Evolutionary conservation across 1,140 invertebrate genomes (phyloP).

Genomic region (Macrobrachium rosenbergii): DNA sequence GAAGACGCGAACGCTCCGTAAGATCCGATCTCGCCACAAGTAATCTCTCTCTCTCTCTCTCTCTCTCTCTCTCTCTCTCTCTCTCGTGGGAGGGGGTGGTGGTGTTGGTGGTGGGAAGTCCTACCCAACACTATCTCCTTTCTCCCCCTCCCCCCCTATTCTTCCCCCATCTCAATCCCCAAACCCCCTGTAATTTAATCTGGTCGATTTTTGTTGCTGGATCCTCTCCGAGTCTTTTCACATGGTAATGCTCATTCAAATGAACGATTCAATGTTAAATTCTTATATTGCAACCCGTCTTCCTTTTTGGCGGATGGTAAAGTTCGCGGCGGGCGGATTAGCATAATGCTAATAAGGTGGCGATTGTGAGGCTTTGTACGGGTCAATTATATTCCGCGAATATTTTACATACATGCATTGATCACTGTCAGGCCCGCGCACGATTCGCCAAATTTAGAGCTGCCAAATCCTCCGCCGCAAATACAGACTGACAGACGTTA

Average conservation of each 20-base stretch:
- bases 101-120: no score
- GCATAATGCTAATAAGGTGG: slow-evolving; percentile 64
- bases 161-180: slow-evolving; percentile 9
- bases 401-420: slow-evolving; percentile 59
- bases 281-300: slow-evolving; percentile 60
- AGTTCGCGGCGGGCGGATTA: slow-evolving; percentile 54
- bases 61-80: background rate
- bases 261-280: slow-evolving; percentile 64
- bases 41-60: background rate
- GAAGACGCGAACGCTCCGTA: background rate
- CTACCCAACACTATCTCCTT: background rate
- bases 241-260: slow-evolving; percentile 63
- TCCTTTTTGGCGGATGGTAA: slow-evolving; percentile 52
- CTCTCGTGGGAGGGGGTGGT: no score
- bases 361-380: slow-evolving; percentile 61
- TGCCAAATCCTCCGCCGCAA: slow-evolving; percentile 52
- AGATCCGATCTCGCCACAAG: no score
- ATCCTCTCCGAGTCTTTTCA: slow-evolving; percentile 61
- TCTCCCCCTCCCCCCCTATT: background rate
- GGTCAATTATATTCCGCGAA: slow-evolving; percentile 61
- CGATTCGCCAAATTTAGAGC: slow-evolving; percentile 62
- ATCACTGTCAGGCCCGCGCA: slow-evolving; percentile 52
- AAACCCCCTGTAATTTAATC: slow-evolving; percentile 59
- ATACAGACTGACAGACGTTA: slow-evolving; percentile 55
- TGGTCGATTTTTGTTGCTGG: slow-evolving; percentile 62